Conservation (phyloP, 1,140 invertebrate species). For the Drosophila rhopaloa region DNA sequence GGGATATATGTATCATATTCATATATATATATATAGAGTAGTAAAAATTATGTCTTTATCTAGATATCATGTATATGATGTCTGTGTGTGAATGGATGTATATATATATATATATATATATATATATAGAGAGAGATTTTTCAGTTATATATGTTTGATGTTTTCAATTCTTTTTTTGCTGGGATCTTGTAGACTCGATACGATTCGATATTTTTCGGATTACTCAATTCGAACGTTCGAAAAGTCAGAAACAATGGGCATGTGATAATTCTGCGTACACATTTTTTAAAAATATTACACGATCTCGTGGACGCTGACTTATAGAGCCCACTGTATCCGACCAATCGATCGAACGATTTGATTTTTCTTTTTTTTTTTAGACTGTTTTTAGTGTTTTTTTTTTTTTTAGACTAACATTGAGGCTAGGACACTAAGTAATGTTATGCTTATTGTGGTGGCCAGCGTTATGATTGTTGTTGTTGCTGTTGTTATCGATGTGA, state of each 20-base stretch:
- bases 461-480: slow-evolving; percentile 78
- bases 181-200: slow-evolving; percentile 37
- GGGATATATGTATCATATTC: slow-evolving; percentile 52
- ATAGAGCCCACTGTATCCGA: neutral
- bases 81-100: slow-evolving; percentile 42
- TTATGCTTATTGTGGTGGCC: slow-evolving; percentile 83
- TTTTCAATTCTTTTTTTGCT: slow-evolving; percentile 45
- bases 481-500: slow-evolving; percentile 67
- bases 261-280: neutral
- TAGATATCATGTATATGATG: slow-evolving; percentile 42
- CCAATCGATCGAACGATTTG: slow-evolving; percentile 39
- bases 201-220: slow-evolving; percentile 23
- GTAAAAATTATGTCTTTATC: slow-evolving; percentile 62
- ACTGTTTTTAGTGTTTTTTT: slow-evolving; percentile 4
- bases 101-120: slow-evolving; percentile 54
- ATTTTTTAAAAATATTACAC: neutral
- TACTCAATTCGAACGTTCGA: slow-evolving; percentile 6
- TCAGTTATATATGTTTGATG: slow-evolving; percentile 44
- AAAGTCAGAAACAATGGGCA: slow-evolving; percentile 2
- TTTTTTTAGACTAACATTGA: slow-evolving; percentile 79
- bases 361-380: slow-evolving; percentile 18
- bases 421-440: slow-evolving; percentile 83
- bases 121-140: slow-evolving; percentile 36
- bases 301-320: neutral
- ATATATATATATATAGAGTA: slow-evolving; percentile 58